A percentile compares a stretch with the other conserved stretches of the same genome.
Conservation (phyloP, 2,888 invertebrate genomes). For the Thymelicus sylvestris region DNA sequence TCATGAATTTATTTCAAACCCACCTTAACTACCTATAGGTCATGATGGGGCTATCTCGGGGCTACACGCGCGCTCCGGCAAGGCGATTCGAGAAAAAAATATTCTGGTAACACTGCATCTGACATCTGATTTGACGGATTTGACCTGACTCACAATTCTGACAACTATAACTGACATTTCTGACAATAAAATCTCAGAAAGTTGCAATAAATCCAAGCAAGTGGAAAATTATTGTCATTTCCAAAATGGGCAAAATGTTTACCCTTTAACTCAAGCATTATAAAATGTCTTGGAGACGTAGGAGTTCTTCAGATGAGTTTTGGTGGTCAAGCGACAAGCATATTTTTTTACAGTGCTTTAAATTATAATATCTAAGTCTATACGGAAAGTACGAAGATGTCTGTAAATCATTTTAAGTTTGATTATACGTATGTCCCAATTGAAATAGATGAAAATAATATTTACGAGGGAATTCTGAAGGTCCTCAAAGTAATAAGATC, state of each 20-base stretch:
- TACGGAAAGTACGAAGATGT: constrained; percentile 15
- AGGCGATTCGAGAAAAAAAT: too few species aligned
- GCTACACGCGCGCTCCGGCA: too few species aligned
- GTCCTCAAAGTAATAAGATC: constrained; percentile 89
- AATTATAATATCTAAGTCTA: background rate
- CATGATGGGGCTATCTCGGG: too few species aligned
- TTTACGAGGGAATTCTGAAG: constrained; percentile 87
- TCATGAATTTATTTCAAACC: too few species aligned
- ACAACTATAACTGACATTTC: too few species aligned
- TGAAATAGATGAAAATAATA: constrained; percentile 87
- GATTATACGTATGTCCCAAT: constrained; percentile 83
- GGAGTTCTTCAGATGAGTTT: constrained; percentile 33
- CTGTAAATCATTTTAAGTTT: constrained; percentile 39
- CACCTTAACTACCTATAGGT: too few species aligned
- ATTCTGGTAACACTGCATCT: too few species aligned
- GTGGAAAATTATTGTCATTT: too few species aligned
- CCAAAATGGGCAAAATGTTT: background rate
- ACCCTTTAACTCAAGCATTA: constrained; percentile 15
- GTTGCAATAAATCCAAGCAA: too few species aligned
- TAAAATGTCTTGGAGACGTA: constrained; percentile 40
- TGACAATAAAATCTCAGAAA: too few species aligned
- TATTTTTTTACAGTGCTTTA: constrained; percentile 4
- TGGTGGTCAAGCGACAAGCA: background rate
- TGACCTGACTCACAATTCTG: too few species aligned
- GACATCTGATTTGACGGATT: too few species aligned